These are phyloP conservation scores for Thunnus thynnus DNA, from an alignment of 2,113 vertebrate genomes.

Conservation along the genomic window DNA sequence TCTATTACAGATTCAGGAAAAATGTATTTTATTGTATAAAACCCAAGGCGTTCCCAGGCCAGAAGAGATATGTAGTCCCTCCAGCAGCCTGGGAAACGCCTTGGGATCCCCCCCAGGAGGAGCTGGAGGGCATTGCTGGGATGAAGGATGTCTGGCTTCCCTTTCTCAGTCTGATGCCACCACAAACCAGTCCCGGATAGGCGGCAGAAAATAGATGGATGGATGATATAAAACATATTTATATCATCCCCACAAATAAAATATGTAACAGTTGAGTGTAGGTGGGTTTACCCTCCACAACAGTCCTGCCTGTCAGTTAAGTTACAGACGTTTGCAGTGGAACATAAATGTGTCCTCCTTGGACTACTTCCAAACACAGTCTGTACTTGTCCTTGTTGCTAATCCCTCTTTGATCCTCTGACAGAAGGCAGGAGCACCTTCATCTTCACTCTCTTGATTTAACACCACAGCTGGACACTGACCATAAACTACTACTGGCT, in stretches of 20 bases:
- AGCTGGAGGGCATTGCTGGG: too few species aligned
- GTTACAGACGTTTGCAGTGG: not conserved
- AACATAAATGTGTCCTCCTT: not conserved
- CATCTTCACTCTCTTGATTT: constrained; percentile 8
- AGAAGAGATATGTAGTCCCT: too few species aligned
- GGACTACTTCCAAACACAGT: constrained; percentile 52
- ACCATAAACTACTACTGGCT: not conserved
- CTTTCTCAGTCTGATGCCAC: too few species aligned
- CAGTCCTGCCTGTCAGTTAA: not conserved
- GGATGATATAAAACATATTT: too few species aligned
- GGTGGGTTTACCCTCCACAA: not conserved
- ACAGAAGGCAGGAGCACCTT: constrained; percentile 34
- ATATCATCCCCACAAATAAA: too few species aligned
- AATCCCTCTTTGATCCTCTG: constrained; percentile 58
- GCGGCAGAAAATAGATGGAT: too few species aligned
- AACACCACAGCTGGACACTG: constrained; percentile 40
- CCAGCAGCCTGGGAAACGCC: too few species aligned
- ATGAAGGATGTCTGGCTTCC: too few species aligned
- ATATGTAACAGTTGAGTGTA: not conserved
- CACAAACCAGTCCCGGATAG: too few species aligned
- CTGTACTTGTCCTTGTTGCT: constrained; percentile 40
- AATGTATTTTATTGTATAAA: not conserved
- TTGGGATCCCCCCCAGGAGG: too few species aligned
- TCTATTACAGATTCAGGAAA: not conserved
- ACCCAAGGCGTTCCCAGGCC: too few species aligned